These are phyloP conservation scores for Caenorhabditis sinica DNA, from an alignment of 2,888 invertebrate species.

Conservation along the genomic window DNA sequence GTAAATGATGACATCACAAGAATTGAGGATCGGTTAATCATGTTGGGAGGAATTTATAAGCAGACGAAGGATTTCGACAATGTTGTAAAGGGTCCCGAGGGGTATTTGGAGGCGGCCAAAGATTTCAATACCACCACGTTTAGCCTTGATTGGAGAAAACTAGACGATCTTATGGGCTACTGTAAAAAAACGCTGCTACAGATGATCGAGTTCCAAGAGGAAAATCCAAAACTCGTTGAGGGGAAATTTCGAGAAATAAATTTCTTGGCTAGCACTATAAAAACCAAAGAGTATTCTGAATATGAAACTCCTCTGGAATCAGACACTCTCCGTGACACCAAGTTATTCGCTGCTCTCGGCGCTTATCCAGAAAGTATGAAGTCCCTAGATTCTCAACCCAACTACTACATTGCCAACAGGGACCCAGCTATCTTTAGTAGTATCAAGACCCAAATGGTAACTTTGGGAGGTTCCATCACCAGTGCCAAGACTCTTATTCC, in stretches of 20 bases:
- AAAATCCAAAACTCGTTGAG: too few relatives aligned
- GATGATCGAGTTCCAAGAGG: too few relatives aligned
- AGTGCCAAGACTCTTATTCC: background rate
- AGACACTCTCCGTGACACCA: background rate
- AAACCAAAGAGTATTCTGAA: background rate
- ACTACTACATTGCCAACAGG: background rate
- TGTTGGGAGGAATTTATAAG: background rate
- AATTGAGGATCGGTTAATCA: background rate
- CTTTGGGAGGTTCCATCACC: background rate
- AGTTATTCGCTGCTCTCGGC: background rate
- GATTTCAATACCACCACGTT: background rate
- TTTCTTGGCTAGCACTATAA: too few relatives aligned
- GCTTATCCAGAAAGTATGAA: background rate
- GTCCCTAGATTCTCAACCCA: background rate
- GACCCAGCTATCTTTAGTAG: background rate
- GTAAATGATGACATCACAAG: background rate
- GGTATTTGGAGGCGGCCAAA: background rate
- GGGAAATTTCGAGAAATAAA: too few relatives aligned
- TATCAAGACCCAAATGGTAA: background rate
- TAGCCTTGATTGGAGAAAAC: background rate
- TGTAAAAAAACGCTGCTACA: background rate
- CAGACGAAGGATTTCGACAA: background rate
- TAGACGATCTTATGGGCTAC: background rate
- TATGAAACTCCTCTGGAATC: background rate
- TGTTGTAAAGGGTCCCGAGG: background rate